phyloP scores from a whole-genome alignment of 2,797 vertebrate genomes.

The Chelonia mydas region DNA sequence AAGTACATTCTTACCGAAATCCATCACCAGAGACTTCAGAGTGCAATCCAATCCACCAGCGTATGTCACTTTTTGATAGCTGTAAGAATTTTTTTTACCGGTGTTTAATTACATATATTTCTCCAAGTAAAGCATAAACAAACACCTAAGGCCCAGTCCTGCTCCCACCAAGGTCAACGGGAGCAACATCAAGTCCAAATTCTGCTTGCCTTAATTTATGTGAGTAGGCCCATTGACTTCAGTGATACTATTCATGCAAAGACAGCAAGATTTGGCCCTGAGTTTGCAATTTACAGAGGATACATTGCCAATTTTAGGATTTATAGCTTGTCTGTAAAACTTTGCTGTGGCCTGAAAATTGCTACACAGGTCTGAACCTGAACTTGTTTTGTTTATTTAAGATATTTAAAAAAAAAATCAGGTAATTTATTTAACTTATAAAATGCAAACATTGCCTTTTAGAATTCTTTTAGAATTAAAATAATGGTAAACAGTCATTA shows the following conservation, averaged over 20 bases:
- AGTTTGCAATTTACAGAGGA: background rate
- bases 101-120: background rate
- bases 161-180: background rate
- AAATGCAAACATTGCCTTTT: background rate
- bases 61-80: slow-evolving; percentile 78
- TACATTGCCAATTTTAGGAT: background rate
- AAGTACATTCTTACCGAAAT: slow-evolving; percentile 81
- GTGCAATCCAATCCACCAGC: slow-evolving; percentile 93
- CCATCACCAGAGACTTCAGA: slow-evolving; percentile 77
- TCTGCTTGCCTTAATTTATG: background rate
- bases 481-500: background rate
- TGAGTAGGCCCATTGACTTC: background rate
- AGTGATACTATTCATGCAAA: background rate
- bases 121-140: background rate
- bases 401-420: background rate
- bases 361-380: background rate
- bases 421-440: background rate
- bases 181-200: background rate
- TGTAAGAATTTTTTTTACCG: slow-evolving; percentile 49
- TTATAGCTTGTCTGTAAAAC: background rate
- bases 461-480: background rate
- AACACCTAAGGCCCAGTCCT: background rate
- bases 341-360: background rate
- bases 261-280: background rate
- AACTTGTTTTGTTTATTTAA: background rate